Percentiles rank a stretch among this genome's conserved stretches.
Evolutionary conservation across 2,113 vertebrate genomes (phyloP).

Genomic region (Callospermophilus lateralis): DNA sequence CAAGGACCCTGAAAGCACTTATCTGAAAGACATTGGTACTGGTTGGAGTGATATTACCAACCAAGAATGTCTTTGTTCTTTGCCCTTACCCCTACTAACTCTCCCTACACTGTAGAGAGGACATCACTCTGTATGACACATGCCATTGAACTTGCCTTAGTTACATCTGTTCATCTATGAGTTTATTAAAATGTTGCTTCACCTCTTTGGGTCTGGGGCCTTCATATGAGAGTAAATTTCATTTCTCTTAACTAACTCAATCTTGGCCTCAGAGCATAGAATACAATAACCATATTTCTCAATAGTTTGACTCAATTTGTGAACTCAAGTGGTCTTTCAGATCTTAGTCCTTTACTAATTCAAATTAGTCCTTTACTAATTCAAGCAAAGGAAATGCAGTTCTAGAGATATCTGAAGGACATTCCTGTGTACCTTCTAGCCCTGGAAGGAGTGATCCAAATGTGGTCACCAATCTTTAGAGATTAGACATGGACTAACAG

Average conservation of each 20-base stretch:
- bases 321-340: not conserved
- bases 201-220: not conserved
- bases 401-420: not conserved
- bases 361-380: not conserved
- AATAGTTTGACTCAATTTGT: not conserved
- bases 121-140: not conserved
- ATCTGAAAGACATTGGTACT: not conserved
- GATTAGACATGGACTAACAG: not conserved
- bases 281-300: not conserved
- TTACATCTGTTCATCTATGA: not conserved
- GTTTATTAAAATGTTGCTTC: not conserved
- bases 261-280: not conserved
- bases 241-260: not conserved
- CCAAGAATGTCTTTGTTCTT: not conserved
- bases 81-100: not conserved
- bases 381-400: not conserved
- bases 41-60: not conserved
- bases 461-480: not conserved
- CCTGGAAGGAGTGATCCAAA: not conserved
- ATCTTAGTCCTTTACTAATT: not conserved
- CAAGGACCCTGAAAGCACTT: constrained; percentile 43
- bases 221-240: constrained; percentile 6
- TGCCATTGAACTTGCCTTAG: not conserved
- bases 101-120: not conserved
- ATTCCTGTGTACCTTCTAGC: not conserved